Evolutionary conservation across 2,888 invertebrate species (phyloP).

Genomic region (Xestobium rufovillosum): DNA sequence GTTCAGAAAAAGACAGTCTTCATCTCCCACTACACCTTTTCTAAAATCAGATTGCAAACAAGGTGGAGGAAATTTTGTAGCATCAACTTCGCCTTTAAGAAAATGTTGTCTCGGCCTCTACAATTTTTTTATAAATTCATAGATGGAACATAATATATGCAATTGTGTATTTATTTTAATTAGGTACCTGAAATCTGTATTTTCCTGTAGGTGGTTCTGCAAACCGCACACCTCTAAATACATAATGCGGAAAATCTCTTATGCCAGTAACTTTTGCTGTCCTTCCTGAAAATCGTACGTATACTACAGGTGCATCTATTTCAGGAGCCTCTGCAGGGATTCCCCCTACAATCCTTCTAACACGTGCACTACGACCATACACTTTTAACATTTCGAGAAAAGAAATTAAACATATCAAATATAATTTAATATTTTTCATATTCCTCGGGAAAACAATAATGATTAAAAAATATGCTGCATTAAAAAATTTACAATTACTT

Average conservation of each 20-base stretch:
- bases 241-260: conserved; percentile 56
- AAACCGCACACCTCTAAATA: conserved; percentile 67
- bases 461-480: too few relatives aligned
- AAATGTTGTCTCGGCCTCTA: conserved; percentile 39
- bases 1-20: conserved; percentile 72
- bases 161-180: too few relatives aligned
- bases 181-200: conserved; percentile 55
- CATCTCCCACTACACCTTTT: conserved; percentile 44
- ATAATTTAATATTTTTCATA: too few relatives aligned
- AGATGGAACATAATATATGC: neutral
- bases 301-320: conserved; percentile 63
- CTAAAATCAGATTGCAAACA: conserved; percentile 53
- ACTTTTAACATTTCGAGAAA: neutral
- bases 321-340: conserved; percentile 57
- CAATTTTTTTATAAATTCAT: conserved; percentile 8
- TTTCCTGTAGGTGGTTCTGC: conserved; percentile 52
- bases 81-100: conserved; percentile 51
- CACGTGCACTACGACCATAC: conserved; percentile 24
- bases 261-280: conserved; percentile 58
- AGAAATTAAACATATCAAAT: conserved; percentile 1
- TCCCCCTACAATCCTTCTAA: conserved; percentile 59
- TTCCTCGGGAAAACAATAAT: too few relatives aligned
- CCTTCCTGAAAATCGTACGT: conserved; percentile 54
- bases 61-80: conserved; percentile 50
- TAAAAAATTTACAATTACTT: too few relatives aligned